phyloP scores from a whole-genome alignment of 1,140 invertebrate genomes.

The Cephus cinctus region DNA sequence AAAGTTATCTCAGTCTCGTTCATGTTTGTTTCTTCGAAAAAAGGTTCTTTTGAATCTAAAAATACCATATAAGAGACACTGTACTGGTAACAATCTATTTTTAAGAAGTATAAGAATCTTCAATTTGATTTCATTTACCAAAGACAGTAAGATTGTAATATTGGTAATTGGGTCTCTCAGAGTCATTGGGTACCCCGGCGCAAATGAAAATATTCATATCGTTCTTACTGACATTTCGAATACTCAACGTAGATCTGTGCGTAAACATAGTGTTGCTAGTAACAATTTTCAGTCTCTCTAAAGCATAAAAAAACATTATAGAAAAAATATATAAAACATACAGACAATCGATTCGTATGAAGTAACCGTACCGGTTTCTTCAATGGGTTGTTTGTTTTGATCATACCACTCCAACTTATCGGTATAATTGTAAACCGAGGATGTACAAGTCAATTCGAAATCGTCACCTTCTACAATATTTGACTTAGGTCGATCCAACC shows the following conservation, averaged over 20 bases:
- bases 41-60: slow-evolving; percentile 31
- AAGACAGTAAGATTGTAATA: slow-evolving; percentile 28
- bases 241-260: slow-evolving; percentile 31
- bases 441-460: slow-evolving; percentile 56
- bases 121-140: slow-evolving; percentile 20
- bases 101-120: slow-evolving; percentile 17
- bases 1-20: slow-evolving; percentile 25
- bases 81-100: slow-evolving; percentile 9
- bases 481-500: slow-evolving; percentile 40
- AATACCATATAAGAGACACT: slow-evolving; percentile 8
- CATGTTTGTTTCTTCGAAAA: slow-evolving; percentile 28
- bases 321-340: neutral
- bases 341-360: slow-evolving; percentile 14
- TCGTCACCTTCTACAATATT: slow-evolving; percentile 56
- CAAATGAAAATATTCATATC: slow-evolving; percentile 36
- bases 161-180: slow-evolving; percentile 16
- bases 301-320: slow-evolving; percentile 13
- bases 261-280: slow-evolving; percentile 26
- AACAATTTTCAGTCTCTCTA: slow-evolving; percentile 26
- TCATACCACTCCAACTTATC: slow-evolving; percentile 48
- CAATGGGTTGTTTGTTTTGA: slow-evolving; percentile 6
- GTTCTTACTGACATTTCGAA: slow-evolving; percentile 27
- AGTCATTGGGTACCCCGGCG: slow-evolving; percentile 19
- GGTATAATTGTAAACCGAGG: slow-evolving; percentile 57
- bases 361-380: slow-evolving; percentile 18